Evolutionary conservation across 2,113 vertebrate genomes (phyloP), one percentile per base, ranked within the genome.

Genomic region (Neogobius melanostomus): DNA sequence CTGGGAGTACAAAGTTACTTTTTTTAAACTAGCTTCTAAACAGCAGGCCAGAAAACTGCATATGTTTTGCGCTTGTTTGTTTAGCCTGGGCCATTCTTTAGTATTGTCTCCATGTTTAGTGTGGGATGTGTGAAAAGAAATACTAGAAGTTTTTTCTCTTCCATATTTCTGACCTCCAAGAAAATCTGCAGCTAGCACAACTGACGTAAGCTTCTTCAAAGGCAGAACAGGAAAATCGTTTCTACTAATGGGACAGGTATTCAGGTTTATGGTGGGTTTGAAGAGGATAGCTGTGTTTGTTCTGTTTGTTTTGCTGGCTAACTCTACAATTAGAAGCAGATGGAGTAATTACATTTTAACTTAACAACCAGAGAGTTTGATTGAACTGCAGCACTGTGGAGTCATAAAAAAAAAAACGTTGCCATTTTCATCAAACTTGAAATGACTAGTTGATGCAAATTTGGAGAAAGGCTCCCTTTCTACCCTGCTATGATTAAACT

Each of bases 141-240:
- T 21, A 61, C 36, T n/a, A 61, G 43, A 15, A 43, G 67, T 50
- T 17, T 75, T 36, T 81, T 77, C 72, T 73, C 73, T 86, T 85
- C 62, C 68, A 79, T 65, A 88, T 84, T 75, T 81, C 49, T 72
- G 71, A 83, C 83, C 75, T 72, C 80, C 71, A 16, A 77, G 69
- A 60, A 79, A 65, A 75, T 67, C 62, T 75, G 75, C 77, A 80
- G 65, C 71, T 67, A 77, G 76, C 66, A 78, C 50, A 74, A 89
- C 57, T 90, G 87, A 74, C 86, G 87, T 85, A 88, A 82, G 74
- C 68, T 85, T 85, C 82, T 82, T 89, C 80, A 92, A 90, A 91
- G 80, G 77, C 51, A 63, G 59, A 76, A 79, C 77, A 78, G 61
- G 15, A 60, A 70, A 51, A 57, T 68, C 54, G 77, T 81, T 77